phyloP scores from a whole-genome alignment of 1,140 invertebrate species.

The Drosophila aff. region DNA sequence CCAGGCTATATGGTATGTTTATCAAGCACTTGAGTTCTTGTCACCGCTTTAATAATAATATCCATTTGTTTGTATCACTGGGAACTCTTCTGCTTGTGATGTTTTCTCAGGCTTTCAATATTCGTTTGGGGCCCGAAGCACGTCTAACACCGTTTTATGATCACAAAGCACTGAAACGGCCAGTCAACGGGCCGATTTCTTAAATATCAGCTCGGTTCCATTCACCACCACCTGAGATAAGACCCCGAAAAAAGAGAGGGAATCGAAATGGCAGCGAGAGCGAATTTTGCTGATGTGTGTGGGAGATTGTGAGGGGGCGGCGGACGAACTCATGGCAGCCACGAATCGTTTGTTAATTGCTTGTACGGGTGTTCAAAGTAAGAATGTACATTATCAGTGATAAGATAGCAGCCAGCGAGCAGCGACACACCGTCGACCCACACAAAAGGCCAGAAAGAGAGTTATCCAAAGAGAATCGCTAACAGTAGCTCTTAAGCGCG shows the following conservation, averaged over 20 bases:
- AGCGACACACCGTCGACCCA: background rate
- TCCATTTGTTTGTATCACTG: constrained; percentile 45
- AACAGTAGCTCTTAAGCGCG: constrained; percentile 7
- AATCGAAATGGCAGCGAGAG: constrained; percentile 1
- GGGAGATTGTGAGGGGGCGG: background rate
- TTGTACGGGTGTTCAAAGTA: constrained; percentile 76
- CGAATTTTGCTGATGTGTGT: background rate
- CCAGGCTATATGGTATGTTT: constrained; percentile 48
- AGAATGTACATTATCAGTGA: constrained; percentile 70
- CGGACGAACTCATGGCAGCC: constrained; percentile 21
- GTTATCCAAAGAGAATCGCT: background rate
- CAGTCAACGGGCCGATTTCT: constrained; percentile 48
- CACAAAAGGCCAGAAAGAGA: constrained; percentile 10
- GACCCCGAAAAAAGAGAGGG: constrained; percentile 10
- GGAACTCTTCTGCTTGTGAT: constrained; percentile 15
- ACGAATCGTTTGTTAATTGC: constrained; percentile 82
- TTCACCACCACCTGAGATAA: constrained; percentile 14
- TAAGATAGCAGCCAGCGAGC: constrained; percentile 56
- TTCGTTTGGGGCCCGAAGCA: constrained; percentile 12
- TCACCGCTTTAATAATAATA: constrained; percentile 46
- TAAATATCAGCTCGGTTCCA: constrained; percentile 65
- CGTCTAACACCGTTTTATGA: constrained; percentile 69
- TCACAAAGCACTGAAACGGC: constrained; percentile 67
- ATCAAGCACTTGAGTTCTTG: constrained; percentile 64
- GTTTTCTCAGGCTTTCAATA: background rate